Evolutionary conservation across 2,113 vertebrate genomes (phyloP), one percentile per base, ranked within the genome.

Genomic region (Halcyon senegalensis): DNA sequence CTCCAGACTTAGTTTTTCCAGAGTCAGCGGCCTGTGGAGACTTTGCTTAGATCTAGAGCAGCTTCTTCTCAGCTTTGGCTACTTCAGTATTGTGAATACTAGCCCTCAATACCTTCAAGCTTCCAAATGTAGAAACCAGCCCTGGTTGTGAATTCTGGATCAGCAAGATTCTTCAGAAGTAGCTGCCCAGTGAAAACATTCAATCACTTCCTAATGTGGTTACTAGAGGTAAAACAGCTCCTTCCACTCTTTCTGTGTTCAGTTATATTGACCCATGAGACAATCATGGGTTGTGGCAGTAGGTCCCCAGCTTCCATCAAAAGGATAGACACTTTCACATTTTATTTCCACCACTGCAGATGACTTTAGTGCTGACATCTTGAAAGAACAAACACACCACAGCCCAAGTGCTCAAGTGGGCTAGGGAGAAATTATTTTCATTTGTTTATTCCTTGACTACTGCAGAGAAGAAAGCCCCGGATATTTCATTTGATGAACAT

Each of bases 31-130:
- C 48, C 27, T 59, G 12, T 35, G 30, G 21, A 72, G 46, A 28
- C 1, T 43, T 37, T 16, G 5, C 8, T 81, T 19, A 14, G 21
- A 33, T 79, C n/a, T 39, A 33, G 18, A 67, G 39, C 48, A 74
- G 30, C 43, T 28, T 0, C 66, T 44, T 0, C 66, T 44, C 59
- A 37, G 8, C 5, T 89, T 72, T 82, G 30, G 31, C 28, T 43
- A 69, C 51, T 70, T 55, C 35, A 2, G 6, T 51, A 7, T 4
- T 1, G 0, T 11, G 2, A 46, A 4, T 35, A 9, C 11, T 9
- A 8, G 5, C 31, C 67, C 13, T n/a, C 5, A 16, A 16, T 31
- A 33, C 2, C 39, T 53, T 73, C 13, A 28, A 68, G 53, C 28
- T 76, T 76, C 44, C 37, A 67, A 18, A 25, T 9, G 25, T 7